Conservation (phyloP, 2,797 vertebrate species). For the Arremon brunneinucha region DNA sequence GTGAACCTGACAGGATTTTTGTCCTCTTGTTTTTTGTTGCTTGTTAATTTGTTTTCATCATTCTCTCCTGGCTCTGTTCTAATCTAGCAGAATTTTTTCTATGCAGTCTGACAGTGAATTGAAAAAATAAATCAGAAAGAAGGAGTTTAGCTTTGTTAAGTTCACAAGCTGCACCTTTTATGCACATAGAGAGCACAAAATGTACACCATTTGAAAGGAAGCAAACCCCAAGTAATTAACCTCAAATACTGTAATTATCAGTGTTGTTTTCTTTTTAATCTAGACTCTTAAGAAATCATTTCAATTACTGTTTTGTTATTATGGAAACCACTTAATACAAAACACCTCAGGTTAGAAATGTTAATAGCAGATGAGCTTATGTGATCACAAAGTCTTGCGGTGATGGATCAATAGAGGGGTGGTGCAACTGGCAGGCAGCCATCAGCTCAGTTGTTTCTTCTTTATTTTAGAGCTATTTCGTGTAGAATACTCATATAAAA, state of each 20-base stretch:
- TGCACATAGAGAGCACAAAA: not conserved
- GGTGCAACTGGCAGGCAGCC: not conserved
- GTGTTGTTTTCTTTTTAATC: not conserved
- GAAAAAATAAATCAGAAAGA: constrained; percentile 11
- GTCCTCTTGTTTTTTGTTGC: not conserved
- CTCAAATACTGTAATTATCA: constrained; percentile 54
- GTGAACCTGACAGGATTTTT: not conserved
- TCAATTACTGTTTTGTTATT: constrained; percentile 27
- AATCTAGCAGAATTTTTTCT: not conserved
- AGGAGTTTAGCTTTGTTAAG: not conserved
- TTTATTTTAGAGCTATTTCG: not conserved
- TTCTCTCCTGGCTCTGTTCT: not conserved
- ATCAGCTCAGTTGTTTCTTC: not conserved
- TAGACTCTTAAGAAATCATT: constrained; percentile 25
- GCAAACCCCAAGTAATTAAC: constrained; percentile 26
- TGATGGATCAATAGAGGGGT: not conserved
- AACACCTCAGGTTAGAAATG: not conserved
- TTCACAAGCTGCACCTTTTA: not conserved
- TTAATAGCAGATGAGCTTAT: not conserved
- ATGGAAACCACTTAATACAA: constrained; percentile 1
- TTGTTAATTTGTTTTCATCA: not conserved
- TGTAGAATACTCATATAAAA: not conserved
- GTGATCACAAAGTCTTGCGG: not conserved
- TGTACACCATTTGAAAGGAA: not conserved
- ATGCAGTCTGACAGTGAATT: not conserved